Evolutionary conservation across 2,797 vertebrate species (phyloP), one percentile per base, ranked within the genome.

Genomic region (Acanthis flammea): DNA sequence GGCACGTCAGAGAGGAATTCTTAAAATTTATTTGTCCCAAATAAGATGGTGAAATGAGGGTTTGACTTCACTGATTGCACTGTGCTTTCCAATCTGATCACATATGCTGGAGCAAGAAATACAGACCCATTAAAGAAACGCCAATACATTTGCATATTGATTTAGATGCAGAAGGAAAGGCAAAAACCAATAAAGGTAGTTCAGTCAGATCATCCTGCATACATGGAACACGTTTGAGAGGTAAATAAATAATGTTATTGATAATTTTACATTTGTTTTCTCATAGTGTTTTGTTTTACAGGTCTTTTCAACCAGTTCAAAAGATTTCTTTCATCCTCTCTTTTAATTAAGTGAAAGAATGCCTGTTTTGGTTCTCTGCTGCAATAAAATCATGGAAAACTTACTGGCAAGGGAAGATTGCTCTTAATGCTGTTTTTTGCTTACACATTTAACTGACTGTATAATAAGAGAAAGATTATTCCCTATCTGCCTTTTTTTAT

Each of bases 261-360:
- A n/a, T 44, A 42, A 65, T 45, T 53, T 51, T 61, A 16, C 4
- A 9, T 47, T 81, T 79, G 37, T 47, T 84, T 44, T 78, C 42
- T 65, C 30, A 10, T 11, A 50, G 24, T 48, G 10, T 16, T 60
- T 93, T 82, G 12, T n/a, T 82, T 65, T 90, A 72, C 60, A 27
- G 28, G 15, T 53, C 10, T 53, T 58, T 79, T 93, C 2, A 2
- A 15, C 55, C 13, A 6, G 12, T 76, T 95, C n/a, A 70, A 70
- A 75, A 68, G 42, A 87, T 83, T 84, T 87, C 28, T 89, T 12
- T 79, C 22, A 14, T 53, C 0, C 5, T 37, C 27, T 90, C 30
- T 68, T 71, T 73, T 88, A 92, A 57, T 60, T 85, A 76, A 71
- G 53, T 47, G 42, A 78, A 73, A 58, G 75, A 65, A 93, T 95